Evolutionary conservation across 1,140 invertebrate genomes (phyloP).

Genomic region (Aphidius gifuensis): DNA sequence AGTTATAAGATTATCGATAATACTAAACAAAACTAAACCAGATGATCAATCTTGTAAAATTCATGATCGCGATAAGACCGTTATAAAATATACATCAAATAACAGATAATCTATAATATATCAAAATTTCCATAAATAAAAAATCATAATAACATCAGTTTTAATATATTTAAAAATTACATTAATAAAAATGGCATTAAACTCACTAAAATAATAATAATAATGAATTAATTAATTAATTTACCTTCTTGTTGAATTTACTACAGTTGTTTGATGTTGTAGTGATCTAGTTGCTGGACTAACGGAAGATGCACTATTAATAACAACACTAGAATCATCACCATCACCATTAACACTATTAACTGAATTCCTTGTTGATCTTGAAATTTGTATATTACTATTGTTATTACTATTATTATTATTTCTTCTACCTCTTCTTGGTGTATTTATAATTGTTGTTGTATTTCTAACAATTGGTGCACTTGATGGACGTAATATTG

Average conservation of each 20-base stretch:
- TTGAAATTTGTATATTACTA: slow-evolving; percentile 7
- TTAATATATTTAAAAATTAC: too few relatives aligned
- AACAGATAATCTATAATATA: too few relatives aligned
- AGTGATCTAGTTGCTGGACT: neutral
- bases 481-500: slow-evolving; percentile 41
- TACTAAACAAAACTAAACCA: too few relatives aligned
- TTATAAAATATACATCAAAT: too few relatives aligned
- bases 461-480: slow-evolving; percentile 36
- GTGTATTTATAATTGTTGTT: slow-evolving; percentile 13
- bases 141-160: too few relatives aligned
- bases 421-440: slow-evolving; percentile 24
- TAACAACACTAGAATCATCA: slow-evolving; percentile 6
- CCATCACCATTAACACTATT: slow-evolving; percentile 11
- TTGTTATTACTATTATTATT: neutral
- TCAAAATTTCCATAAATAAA: too few relatives aligned
- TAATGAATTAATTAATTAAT: neutral
- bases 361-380: slow-evolving; percentile 7
- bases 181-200: neutral
- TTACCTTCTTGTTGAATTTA: slow-evolving; percentile 13
- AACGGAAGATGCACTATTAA: slow-evolving; percentile 12
- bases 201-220: neutral
- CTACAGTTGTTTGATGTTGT: neutral
- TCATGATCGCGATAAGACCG: too few relatives aligned
- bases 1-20: too few relatives aligned
- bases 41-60: too few relatives aligned